These are phyloP conservation scores for Silvanus unidentatus DNA, from an alignment of 2,888 invertebrate genomes.

Conservation along the genomic window DNA sequence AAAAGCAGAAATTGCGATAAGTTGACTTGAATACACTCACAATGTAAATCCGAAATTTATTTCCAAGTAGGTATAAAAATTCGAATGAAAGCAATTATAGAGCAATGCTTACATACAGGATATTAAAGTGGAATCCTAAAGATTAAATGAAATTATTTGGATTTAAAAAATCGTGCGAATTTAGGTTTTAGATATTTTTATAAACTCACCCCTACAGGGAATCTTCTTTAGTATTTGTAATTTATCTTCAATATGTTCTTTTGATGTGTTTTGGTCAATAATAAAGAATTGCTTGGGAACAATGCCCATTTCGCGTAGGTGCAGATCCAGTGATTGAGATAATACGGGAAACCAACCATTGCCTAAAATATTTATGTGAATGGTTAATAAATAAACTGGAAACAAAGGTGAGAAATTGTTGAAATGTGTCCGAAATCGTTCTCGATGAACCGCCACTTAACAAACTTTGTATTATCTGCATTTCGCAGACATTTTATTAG, in stretches of 20 bases:
- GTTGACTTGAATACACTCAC: background rate
- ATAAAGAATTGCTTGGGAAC: slow-evolving; percentile 51
- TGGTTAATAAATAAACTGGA: slow-evolving; percentile 5
- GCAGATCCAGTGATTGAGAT: slow-evolving; percentile 48
- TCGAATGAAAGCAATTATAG: too few relatives aligned
- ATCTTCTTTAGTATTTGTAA: slow-evolving; percentile 45
- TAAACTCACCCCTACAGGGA: slow-evolving; percentile 49
- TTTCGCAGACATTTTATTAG: too few relatives aligned
- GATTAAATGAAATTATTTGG: too few relatives aligned
- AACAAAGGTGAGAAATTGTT: background rate
- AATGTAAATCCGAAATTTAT: too few relatives aligned
- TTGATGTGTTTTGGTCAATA: slow-evolving; percentile 42
- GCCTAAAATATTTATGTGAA: slow-evolving; percentile 42
- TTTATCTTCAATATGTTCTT: slow-evolving; percentile 43
- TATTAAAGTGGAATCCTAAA: too few relatives aligned
- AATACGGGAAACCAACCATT: slow-evolving; percentile 53
- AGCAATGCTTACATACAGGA: too few relatives aligned
- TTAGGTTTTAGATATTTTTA: too few relatives aligned
- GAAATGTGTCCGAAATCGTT: too few relatives aligned
- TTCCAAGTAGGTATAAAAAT: too few relatives aligned
- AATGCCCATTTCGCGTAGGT: slow-evolving; percentile 49
- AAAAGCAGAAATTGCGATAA: slow-evolving; percentile 9
- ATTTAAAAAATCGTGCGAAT: too few relatives aligned
- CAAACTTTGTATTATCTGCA: too few relatives aligned
- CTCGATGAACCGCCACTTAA: too few relatives aligned